Percentiles rank a stretch among this genome's conserved stretches.
phyloP scores from a whole-genome alignment of 2,888 invertebrate species.

The Epinotia brunnichana region DNA sequence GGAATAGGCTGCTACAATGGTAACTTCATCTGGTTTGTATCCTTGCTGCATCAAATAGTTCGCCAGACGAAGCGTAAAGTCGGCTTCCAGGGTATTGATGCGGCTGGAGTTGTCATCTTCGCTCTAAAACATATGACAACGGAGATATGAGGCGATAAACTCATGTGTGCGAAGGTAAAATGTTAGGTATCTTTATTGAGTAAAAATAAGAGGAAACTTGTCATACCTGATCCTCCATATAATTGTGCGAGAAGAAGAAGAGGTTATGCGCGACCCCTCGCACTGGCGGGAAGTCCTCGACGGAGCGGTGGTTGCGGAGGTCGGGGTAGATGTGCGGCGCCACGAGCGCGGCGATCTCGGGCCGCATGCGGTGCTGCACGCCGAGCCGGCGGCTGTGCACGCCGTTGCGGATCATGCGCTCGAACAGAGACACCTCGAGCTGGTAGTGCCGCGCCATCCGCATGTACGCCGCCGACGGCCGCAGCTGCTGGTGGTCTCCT shows the following conservation, averaged over 20 bases:
- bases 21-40: constrained; percentile 85
- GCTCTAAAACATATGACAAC: constrained; percentile 50
- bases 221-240: constrained; percentile 81
- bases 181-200: neutral
- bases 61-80: constrained; percentile 84
- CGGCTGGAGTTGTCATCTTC: constrained; percentile 79
- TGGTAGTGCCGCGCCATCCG: constrained; percentile 85
- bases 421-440: constrained; percentile 91
- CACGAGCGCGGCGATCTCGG: constrained; percentile 80
- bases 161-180: neutral
- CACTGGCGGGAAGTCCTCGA: constrained; percentile 82
- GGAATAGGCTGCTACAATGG: constrained; percentile 88
- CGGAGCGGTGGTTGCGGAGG: constrained; percentile 85
- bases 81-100: constrained; percentile 85
- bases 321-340: constrained; percentile 88
- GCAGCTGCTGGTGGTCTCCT: constrained; percentile 92
- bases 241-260: constrained; percentile 87
- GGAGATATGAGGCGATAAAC: neutral
- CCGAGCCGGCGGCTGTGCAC: constrained; percentile 84
- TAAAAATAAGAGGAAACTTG: neutral
- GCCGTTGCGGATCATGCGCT: constrained; percentile 88
- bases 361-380: constrained; percentile 92
- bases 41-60: constrained; percentile 86
- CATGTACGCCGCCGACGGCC: constrained; percentile 88
- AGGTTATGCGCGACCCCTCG: constrained; percentile 85